Conservation (phyloP, 2,888 invertebrate species). For the Drosophila atripex region DNA sequence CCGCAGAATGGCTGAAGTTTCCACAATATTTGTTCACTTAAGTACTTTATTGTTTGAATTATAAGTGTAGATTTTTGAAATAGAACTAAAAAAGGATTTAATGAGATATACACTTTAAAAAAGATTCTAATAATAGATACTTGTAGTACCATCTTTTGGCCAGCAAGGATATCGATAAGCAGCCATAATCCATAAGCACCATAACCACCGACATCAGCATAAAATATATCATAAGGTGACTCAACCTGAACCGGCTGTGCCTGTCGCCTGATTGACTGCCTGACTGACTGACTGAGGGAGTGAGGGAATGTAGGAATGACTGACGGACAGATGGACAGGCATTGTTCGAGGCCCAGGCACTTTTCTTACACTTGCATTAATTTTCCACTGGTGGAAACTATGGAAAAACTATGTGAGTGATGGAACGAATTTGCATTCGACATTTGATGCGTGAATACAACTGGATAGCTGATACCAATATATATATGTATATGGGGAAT, state of each 20-base stretch:
- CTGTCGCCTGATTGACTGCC: conserved; percentile 45
- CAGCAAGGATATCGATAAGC: conserved; percentile 47
- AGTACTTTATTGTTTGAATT: conserved; percentile 4
- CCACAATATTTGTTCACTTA: neutral
- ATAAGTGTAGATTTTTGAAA: neutral
- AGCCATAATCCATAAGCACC: neutral
- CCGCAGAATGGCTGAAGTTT: neutral
- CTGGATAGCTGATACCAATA: conserved; percentile 6
- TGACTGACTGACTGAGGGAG: conserved; percentile 38
- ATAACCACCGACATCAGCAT: conserved; percentile 12
- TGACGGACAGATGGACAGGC: conserved; percentile 63
- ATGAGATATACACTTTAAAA: neutral
- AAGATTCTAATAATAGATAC: neutral
- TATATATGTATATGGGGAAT: conserved; percentile 20
- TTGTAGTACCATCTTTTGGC: conserved; percentile 18
- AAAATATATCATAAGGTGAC: conserved; percentile 31
- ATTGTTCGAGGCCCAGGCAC: conserved; percentile 60
- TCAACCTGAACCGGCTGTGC: conserved; percentile 32
- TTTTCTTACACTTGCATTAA: conserved; percentile 58
- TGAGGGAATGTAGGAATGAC: conserved; percentile 34
- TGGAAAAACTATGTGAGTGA: conserved; percentile 61
- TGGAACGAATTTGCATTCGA: conserved; percentile 79
- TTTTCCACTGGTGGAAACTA: conserved; percentile 57
- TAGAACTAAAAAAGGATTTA: neutral
- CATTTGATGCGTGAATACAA: conserved; percentile 30